Conservation (phyloP, 2,797 vertebrate species). For the Galaxias olidus region DNA sequence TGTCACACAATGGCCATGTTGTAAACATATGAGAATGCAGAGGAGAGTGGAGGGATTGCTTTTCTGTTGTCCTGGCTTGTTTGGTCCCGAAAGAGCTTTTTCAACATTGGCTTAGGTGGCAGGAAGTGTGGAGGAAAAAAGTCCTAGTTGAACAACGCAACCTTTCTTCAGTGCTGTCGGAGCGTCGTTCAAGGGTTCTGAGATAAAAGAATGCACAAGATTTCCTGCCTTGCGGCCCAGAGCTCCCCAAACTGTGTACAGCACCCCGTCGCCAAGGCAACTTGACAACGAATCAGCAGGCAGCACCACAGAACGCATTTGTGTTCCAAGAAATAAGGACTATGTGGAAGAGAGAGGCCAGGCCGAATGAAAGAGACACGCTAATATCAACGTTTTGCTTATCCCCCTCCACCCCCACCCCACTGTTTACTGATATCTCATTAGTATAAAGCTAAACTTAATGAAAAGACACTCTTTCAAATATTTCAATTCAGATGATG, state of each 20-base stretch:
- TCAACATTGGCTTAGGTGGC: constrained; percentile 12
- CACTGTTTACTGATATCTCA: no score
- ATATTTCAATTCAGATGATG: no score
- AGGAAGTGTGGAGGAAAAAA: constrained; percentile 11
- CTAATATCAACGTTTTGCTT: background rate
- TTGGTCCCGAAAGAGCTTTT: constrained; percentile 4
- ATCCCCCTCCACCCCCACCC: no score
- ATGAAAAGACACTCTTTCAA: no score
- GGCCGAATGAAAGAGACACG: constrained; percentile 39
- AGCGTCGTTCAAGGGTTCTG: constrained; percentile 47
- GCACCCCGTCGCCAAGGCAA: constrained; percentile 69
- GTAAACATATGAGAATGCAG: no score
- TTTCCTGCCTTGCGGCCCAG: constrained; percentile 74
- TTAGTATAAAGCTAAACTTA: no score
- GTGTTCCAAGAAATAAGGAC: constrained; percentile 30
- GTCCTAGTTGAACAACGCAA: constrained; percentile 26
- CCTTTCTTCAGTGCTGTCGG: constrained; percentile 30
- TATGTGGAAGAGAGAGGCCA: constrained; percentile 29
- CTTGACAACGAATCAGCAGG: constrained; percentile 55
- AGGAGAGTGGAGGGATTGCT: no score
- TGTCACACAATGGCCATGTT: background rate
- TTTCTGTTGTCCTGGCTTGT: no score
- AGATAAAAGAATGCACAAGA: constrained; percentile 78
- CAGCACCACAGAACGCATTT: constrained; percentile 34
- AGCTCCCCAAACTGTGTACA: constrained; percentile 64